Base-by-base conservation (phyloP, 2,797 vertebrate genomes). In the Thunnus albacares region DNA sequence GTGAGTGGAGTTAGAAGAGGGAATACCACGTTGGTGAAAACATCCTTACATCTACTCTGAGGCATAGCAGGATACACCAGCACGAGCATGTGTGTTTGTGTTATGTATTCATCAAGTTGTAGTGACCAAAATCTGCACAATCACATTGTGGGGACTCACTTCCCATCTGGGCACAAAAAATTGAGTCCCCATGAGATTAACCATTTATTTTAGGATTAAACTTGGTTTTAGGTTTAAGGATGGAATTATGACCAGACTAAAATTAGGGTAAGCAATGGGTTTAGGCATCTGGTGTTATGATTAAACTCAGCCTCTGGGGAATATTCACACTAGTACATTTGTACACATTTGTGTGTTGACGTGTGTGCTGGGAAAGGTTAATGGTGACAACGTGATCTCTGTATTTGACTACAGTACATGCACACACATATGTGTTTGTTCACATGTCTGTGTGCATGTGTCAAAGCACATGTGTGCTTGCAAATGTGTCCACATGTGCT, bases 1-100 rank as follows among this genome's bases (percentile, higher is more conserved):
- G 14, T 61, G 33, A 28, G 24, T 51, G 17, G 11, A 11, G 38
- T 38, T 45, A 45, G 35, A 69, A 68, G 30, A 57, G 20, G 15
- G 57, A 68, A 73, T 70, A 26, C 4, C 77, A 60, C 11, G 55
- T 41, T 28, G 56, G 41, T 66, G 6, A 57, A 61, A 57, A 66
- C n/a, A 75, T 63, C 35, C 49, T 64, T 11, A 41, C 26, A 67
- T 69, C 53, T 80, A 35, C 52, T 57, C 51, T 57, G 47, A 66
- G 20, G 80, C 62, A 43, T 49, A 20, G 60, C 30, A 51, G 14
- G 20, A 66, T 68, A 33, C 45, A 53, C 3, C 28, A 26, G 35
- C 2, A 1, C 24, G 24, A 11, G 18, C 20, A 14, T 56, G 69
- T 72, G 33, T 65, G 18, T 49, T 18, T 58, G 4, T 49, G 9